Conservation (phyloP, 2,888 invertebrate species). For the Volucella bombylans region DNA sequence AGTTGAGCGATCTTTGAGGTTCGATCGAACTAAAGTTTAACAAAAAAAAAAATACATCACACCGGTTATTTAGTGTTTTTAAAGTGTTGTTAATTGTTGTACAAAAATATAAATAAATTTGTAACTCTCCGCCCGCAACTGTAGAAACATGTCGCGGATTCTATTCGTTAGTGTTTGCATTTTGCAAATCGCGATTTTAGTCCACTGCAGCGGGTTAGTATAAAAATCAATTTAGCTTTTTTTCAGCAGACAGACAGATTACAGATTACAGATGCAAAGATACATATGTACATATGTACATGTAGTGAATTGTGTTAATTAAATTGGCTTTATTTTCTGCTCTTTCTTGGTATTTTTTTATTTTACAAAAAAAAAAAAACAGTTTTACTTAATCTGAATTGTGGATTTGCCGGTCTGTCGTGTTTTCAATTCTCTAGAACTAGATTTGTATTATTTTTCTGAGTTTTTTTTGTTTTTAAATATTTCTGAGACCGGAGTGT, state of each 20-base stretch:
- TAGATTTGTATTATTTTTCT: neutral
- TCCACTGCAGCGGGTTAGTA: conserved; percentile 69
- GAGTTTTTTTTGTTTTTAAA: neutral
- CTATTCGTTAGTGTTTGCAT: conserved; percentile 54
- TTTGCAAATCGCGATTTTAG: conserved; percentile 63
- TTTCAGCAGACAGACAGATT: neutral
- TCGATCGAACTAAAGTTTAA: conserved; percentile 7
- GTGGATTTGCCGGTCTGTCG: conserved; percentile 50
- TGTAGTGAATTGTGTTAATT: too few species aligned
- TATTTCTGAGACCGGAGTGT: neutral
- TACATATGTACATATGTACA: too few species aligned
- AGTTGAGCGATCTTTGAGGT: conserved; percentile 38
- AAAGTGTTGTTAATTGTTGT: conserved; percentile 19
- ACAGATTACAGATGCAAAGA: neutral
- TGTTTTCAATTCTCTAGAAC: conserved; percentile 22
- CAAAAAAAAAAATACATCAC: neutral
- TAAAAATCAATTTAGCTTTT: neutral
- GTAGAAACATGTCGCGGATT: conserved; percentile 57
- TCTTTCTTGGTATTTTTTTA: neutral
- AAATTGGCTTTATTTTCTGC: too few species aligned
- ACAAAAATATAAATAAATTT: conserved; percentile 10
- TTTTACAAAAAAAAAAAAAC: neutral
- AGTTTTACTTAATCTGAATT: conserved; percentile 32
- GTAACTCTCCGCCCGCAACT: conserved; percentile 8
- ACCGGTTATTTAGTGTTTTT: conserved; percentile 39